Conservation (phyloP, 2,113 vertebrate genomes). For the Vireo altiloquus region DNA sequence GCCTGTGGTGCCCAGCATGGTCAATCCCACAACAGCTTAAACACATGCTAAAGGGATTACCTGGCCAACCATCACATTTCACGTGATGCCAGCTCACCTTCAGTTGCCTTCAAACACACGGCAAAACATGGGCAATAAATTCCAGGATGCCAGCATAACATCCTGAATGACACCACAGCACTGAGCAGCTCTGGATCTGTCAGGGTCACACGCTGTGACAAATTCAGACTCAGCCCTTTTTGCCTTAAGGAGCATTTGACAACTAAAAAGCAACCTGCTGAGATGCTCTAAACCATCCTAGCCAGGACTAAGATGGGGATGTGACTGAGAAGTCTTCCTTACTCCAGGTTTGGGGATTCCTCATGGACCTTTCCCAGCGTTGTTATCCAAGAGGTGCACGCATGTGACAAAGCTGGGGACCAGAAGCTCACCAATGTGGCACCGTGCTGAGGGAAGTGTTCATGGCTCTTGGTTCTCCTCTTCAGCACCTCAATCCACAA, state of each 20-base stretch:
- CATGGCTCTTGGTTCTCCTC: neutral
- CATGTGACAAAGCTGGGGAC: neutral
- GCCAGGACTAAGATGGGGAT: no score
- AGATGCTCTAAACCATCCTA: neutral
- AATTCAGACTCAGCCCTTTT: neutral
- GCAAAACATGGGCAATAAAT: neutral
- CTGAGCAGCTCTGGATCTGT: neutral
- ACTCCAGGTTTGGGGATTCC: neutral
- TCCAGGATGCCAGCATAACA: neutral
- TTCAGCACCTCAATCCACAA: neutral
- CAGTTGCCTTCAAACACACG: neutral
- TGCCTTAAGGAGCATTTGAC: neutral
- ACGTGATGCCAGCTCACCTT: neutral
- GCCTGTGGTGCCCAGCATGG: neutral
- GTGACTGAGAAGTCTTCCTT: neutral
- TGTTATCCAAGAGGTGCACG: rapidly evolving
- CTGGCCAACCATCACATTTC: neutral
- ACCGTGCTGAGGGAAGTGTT: neutral
- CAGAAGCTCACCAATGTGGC: rapidly evolving
- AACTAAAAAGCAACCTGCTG: neutral
- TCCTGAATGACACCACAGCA: neutral
- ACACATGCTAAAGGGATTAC: neutral
- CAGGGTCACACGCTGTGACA: neutral
- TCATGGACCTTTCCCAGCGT: neutral
- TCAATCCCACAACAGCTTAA: neutral